Conservation (phyloP, 2,888 invertebrate species). For the Pristionchus arcanus region DNA sequence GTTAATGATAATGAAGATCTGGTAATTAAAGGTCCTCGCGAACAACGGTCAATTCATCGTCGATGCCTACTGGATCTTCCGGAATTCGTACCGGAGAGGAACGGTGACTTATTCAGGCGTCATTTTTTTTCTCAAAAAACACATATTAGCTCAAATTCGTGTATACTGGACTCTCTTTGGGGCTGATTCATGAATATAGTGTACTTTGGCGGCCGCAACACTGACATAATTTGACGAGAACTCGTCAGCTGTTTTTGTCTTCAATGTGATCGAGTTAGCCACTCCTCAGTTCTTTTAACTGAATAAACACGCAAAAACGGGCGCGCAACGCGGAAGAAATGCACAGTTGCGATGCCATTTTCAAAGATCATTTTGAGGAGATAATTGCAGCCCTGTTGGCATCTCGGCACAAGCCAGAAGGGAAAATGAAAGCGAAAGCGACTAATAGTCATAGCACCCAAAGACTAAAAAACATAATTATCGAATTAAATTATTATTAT, state of each 20-base stretch:
- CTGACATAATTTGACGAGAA: too few species aligned
- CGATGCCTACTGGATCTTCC: conserved; percentile 66
- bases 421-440: not conserved
- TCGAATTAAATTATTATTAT: not conserved
- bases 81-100: conserved; percentile 57
- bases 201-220: not conserved
- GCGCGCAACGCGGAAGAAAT: not conserved
- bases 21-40: conserved; percentile 60
- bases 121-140: too few species aligned
- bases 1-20: too few species aligned
- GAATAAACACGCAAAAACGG: not conserved
- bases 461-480: not conserved
- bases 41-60: conserved; percentile 69
- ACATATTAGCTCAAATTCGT: too few species aligned
- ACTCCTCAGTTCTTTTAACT: not conserved
- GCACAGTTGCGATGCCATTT: not conserved
- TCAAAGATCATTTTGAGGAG: not conserved
- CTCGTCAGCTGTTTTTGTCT: not conserved
- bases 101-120: conserved; percentile 56
- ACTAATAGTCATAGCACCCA: not conserved
- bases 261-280: not conserved
- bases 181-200: not conserved
- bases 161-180: too few species aligned
- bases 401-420: not conserved
- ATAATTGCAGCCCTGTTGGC: not conserved